A percentile compares a stretch with the other conserved stretches of the same genome.
phyloP scores from a whole-genome alignment of 2,888 invertebrate genomes.

The Fragum whitleyi region DNA sequence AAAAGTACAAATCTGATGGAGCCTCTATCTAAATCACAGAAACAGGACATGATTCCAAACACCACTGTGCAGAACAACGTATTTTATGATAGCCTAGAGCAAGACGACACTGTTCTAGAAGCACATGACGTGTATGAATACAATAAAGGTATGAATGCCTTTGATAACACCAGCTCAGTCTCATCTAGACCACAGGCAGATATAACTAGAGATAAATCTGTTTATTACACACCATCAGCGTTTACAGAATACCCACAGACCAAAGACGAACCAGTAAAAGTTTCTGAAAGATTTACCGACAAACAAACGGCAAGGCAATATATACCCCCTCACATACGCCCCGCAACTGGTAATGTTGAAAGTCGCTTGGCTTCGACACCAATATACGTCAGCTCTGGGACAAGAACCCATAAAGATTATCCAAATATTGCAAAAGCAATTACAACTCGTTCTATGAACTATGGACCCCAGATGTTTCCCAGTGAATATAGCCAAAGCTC shows the following conservation, averaged over 20 bases:
- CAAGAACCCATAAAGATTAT: not conserved
- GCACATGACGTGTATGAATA: not conserved
- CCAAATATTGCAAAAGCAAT: not conserved
- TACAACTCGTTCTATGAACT: not conserved
- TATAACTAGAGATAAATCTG: too few relatives aligned
- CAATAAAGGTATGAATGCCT: not conserved
- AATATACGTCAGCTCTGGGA: constrained; percentile 1
- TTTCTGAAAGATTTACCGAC: not conserved
- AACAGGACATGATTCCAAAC: too few relatives aligned
- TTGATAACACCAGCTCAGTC: not conserved
- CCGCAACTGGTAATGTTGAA: not conserved
- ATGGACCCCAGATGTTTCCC: not conserved
- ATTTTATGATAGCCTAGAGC: not conserved
- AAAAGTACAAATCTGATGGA: not conserved
- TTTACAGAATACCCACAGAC: not conserved
- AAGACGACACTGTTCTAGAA: not conserved
- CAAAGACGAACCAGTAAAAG: not conserved
- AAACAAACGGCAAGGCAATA: not conserved
- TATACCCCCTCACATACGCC: not conserved
- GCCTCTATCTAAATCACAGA: not conserved
- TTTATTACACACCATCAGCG: too few relatives aligned
- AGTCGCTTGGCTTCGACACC: not conserved
- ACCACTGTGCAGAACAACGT: too few relatives aligned
- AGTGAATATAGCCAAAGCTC: too few relatives aligned
- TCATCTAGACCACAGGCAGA: too few relatives aligned